Percentiles rank a stretch among this genome's conserved stretches.
Conservation (phyloP, 2,888 invertebrate genomes). For the Agriopis leucophaearia region DNA sequence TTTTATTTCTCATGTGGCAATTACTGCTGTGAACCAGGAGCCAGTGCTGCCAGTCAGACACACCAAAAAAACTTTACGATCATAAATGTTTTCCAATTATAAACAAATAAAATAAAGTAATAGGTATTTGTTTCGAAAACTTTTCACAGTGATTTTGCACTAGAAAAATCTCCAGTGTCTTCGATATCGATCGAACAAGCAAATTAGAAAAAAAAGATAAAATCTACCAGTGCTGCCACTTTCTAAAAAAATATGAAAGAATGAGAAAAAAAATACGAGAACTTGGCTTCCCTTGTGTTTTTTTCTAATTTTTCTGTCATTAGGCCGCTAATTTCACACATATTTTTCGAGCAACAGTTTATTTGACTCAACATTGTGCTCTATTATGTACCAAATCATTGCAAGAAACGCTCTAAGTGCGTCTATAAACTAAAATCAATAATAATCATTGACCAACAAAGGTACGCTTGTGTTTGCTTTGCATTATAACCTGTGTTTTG, state of each 20-base stretch:
- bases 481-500: constrained; percentile 85
- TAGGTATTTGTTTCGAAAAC: background rate
- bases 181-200: constrained; percentile 3
- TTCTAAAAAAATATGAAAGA: constrained; percentile 55
- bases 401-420: constrained; percentile 77
- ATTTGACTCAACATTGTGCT: constrained; percentile 77
- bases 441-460: constrained; percentile 86
- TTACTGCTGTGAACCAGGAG: background rate
- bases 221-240: constrained; percentile 19
- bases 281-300: constrained; percentile 85
- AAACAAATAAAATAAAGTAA: background rate
- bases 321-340: constrained; percentile 83
- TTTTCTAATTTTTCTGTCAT: constrained; percentile 86
- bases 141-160: background rate
- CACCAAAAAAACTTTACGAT: background rate
- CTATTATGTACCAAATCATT: constrained; percentile 81
- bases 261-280: constrained; percentile 79
- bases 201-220: constrained; percentile 5
- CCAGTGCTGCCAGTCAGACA: constrained; percentile 7
- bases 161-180: background rate
- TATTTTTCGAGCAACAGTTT: constrained; percentile 84
- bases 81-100: too few relatives aligned
- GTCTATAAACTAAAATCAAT: constrained; percentile 85
- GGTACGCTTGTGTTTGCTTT: constrained; percentile 86
- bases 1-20: constrained; percentile 6